phyloP scores from a whole-genome alignment of 2,797 vertebrate species.

The Epinephelus awoara region DNA sequence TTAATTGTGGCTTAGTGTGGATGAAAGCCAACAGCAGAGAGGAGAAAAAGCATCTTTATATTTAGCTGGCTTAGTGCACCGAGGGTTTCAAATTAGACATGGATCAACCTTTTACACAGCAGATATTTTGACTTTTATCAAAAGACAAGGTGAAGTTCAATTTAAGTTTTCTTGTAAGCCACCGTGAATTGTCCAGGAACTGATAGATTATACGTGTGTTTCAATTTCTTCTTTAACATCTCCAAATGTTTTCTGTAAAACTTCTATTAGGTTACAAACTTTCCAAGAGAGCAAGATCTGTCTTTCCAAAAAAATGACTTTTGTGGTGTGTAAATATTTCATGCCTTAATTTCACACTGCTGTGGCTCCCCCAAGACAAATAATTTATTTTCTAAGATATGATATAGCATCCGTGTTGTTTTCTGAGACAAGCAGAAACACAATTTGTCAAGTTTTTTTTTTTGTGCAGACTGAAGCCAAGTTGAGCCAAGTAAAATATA shows the following conservation, averaged over 20 bases:
- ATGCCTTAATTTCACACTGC: constrained; percentile 57
- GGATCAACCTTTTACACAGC: constrained; percentile 1
- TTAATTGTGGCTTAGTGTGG: constrained; percentile 42
- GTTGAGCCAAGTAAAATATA: neutral
- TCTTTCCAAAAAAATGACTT: constrained; percentile 17
- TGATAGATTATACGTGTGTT: neutral
- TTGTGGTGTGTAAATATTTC: constrained; percentile 51
- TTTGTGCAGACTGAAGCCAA: neutral
- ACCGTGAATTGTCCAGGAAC: neutral
- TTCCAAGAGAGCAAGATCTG: neutral
- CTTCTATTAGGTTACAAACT: neutral
- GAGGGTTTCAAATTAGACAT: constrained; percentile 8
- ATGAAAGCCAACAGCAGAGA: constrained; percentile 27
- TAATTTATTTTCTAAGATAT: neutral
- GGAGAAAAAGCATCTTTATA: constrained; percentile 11
- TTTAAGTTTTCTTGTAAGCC: neutral
- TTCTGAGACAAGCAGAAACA: constrained; percentile 3
- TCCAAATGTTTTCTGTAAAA: neutral
- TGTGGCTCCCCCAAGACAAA: neutral
- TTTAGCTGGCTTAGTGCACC: constrained; percentile 10
- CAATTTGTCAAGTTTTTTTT: constrained; percentile 1
- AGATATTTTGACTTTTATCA: neutral
- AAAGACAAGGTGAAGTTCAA: constrained; percentile 1
- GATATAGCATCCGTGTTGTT: neutral
- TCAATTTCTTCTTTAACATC: neutral